Evolutionary conservation across 2,888 invertebrate species (phyloP).

Genomic region (Tachina fera): DNA sequence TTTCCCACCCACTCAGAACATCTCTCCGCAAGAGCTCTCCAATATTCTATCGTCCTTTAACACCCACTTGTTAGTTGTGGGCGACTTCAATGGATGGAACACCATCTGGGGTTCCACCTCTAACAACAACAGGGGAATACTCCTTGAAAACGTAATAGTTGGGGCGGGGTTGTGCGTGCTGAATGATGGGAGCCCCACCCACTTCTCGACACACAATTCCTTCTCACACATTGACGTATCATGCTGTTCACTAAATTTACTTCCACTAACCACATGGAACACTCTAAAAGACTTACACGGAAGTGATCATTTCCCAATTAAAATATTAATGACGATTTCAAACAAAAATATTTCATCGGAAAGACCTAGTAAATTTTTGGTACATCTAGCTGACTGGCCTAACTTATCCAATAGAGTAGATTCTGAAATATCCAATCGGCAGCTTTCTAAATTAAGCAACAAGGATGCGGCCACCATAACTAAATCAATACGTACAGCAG

Average conservation of each 20-base stretch:
- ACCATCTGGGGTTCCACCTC: neutral
- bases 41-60: neutral
- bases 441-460: neutral
- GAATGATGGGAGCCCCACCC: too few species aligned
- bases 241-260: slow-evolving; percentile 8
- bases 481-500: slow-evolving; percentile 5
- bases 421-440: neutral
- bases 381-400: neutral
- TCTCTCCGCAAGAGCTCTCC: neutral
- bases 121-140: neutral
- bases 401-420: neutral
- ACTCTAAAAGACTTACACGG: slow-evolving; percentile 19
- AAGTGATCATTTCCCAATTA: slow-evolving; percentile 49
- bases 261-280: neutral
- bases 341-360: neutral
- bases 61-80: neutral
- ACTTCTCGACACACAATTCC: slow-evolving; percentile 13
- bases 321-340: neutral
- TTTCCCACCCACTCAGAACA: too few species aligned
- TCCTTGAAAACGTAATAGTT: neutral
- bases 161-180: neutral
- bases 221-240: slow-evolving; percentile 16
- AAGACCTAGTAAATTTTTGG: neutral
- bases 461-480: slow-evolving; percentile 9
- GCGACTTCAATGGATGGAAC: neutral